Base-by-base conservation (phyloP, 2,113 vertebrate species). In the Merops nubicus region DNA sequence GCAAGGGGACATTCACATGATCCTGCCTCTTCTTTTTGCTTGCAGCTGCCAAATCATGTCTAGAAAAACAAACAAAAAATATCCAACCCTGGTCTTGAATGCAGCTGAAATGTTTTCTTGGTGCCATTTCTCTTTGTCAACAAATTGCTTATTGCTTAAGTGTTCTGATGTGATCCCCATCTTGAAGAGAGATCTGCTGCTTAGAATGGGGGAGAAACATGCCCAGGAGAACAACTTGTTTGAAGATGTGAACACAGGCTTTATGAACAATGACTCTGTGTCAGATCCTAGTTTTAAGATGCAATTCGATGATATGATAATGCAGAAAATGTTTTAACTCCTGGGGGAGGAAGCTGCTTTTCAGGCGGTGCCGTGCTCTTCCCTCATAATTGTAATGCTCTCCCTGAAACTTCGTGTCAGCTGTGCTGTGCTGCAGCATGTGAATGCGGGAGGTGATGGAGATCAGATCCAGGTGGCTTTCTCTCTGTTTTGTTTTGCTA, bases 391-490 rank as follows among this genome's bases (percentile, higher is more conserved):
- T 85, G 69, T 92, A 92, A 78, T 28, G 76, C 73, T 75, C 40
- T 48, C 93, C 85, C 90, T 78, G n/a, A 87, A 93, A 72, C 88
- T 75, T 92, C 2, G 14, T 7, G 2, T 94, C 86, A 93, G 86
- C 72, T 5, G 6, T 34, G 68, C 42, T n/a, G 85, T 84, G 90
- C 91, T 94, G 83, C 88, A 84, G 92, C 76, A 60, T 94, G 73
- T 89, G 93, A 96, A 93, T 93, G 73, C 33, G 36, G 33, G 73
- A 91, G 90, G 95, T 96, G 95, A 69, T 87, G 88, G 88, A 77
- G 96, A 94, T 84, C 96, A 96, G 73, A 93, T 96, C 96, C 93
- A 81, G 79, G 53, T 93, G 86, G 95, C 90, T 84, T 93, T 95
- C 92, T 79, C 40, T 92, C 78, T 88, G 62, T 75, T 93, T 90